phyloP scores from a whole-genome alignment of 2,113 vertebrate genomes.

The Spizaetus ornatus region DNA sequence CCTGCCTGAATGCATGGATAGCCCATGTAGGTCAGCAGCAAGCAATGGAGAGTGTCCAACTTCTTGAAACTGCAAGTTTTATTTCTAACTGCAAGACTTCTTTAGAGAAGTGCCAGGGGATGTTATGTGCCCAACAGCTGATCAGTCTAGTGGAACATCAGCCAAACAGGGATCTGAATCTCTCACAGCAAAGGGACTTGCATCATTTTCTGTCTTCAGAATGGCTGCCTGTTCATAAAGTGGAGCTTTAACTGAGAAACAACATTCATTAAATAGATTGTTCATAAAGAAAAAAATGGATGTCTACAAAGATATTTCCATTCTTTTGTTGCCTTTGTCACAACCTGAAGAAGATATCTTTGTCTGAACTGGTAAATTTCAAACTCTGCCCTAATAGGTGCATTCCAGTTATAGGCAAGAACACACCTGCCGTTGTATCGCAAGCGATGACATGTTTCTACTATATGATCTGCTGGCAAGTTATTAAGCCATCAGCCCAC shows the following conservation, averaged over 20 bases:
- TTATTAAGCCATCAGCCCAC: neutral
- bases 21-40: neutral
- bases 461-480: neutral
- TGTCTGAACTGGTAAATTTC: neutral
- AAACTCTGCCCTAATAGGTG: neutral
- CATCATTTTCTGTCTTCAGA: neutral
- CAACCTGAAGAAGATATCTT: neutral
- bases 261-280: neutral
- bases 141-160: neutral
- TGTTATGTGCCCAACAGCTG: neutral
- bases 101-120: neutral
- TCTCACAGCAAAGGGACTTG: neutral
- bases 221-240: neutral
- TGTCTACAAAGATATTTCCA: neutral
- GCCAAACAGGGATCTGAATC: neutral
- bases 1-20: neutral
- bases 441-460: neutral
- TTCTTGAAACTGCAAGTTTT: neutral
- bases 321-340: neutral
- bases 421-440: neutral
- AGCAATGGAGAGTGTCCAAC: neutral
- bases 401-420: neutral
- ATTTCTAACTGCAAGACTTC: neutral
- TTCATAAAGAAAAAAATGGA: neutral
- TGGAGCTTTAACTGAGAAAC: neutral